phyloP scores from a whole-genome alignment of 2,113 vertebrate genomes.

The Cairina moschata region DNA sequence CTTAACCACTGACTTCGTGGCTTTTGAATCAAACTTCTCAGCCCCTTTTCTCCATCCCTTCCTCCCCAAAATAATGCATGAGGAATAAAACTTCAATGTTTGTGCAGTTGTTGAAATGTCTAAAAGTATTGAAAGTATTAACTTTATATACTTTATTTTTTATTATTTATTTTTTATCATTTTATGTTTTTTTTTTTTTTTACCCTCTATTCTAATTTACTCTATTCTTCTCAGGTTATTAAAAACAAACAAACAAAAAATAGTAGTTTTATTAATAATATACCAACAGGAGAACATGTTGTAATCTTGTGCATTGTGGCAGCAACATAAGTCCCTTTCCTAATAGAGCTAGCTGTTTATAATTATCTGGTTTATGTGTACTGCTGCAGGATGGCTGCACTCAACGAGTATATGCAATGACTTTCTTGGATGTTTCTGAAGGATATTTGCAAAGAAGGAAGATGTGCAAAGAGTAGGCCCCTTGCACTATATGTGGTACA shows the following conservation, averaged over 20 bases:
- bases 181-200: constrained; percentile 19
- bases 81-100: background rate
- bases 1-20: background rate
- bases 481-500: constrained; percentile 82
- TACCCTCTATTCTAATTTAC: constrained; percentile 41
- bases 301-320: constrained; percentile 78
- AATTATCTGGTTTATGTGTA: constrained; percentile 86
- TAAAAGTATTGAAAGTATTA: background rate
- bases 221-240: constrained; percentile 41
- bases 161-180: background rate
- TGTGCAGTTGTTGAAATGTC: background rate
- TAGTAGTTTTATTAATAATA: background rate
- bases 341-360: constrained; percentile 81
- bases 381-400: constrained; percentile 86
- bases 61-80: background rate
- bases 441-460: constrained; percentile 85
- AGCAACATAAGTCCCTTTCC: constrained; percentile 74
- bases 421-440: constrained; percentile 86
- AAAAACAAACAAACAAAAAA: background rate
- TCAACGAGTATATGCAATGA: constrained; percentile 85
- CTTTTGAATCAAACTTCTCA: background rate
- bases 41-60: background rate
- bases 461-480: constrained; percentile 83
- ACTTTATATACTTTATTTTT: background rate
- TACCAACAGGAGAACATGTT: constrained; percentile 61